Evolutionary conservation across 2,888 invertebrate genomes (phyloP).

Genomic region (Drosophila trichaetosa): DNA sequence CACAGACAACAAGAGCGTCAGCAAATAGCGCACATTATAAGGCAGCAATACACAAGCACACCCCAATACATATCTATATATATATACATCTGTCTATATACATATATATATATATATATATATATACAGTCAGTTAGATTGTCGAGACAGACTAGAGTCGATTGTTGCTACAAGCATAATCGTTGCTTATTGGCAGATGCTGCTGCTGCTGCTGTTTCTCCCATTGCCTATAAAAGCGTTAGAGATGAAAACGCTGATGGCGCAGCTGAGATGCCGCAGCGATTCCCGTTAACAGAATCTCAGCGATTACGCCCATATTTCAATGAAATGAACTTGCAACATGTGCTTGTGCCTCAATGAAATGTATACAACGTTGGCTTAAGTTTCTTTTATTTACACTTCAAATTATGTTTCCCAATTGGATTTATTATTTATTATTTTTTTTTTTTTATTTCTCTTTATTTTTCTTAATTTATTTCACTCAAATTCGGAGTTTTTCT

Average conservation of each 20-base stretch:
- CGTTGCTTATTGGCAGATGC: constrained; percentile 80
- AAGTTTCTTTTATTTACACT: neutral
- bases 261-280: constrained; percentile 35
- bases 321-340: neutral
- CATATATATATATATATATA: constrained; percentile 8
- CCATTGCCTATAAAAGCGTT: constrained; percentile 46
- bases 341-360: neutral
- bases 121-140: constrained; percentile 17
- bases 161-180: constrained; percentile 78
- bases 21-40: constrained; percentile 64
- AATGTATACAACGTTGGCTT: too few relatives aligned
- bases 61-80: constrained; percentile 3
- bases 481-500: neutral
- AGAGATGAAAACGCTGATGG: constrained; percentile 73
- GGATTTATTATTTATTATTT: neutral
- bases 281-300: constrained; percentile 11
- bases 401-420: neutral
- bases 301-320: neutral
- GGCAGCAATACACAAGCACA: constrained; percentile 17
- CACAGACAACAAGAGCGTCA: constrained; percentile 56
- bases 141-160: constrained; percentile 47
- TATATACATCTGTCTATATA: constrained; percentile 10
- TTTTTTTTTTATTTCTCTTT: too few relatives aligned
- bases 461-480: too few relatives aligned
- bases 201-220: constrained; percentile 49